Evolutionary conservation across 2,888 invertebrate species (phyloP), one percentile per base, ranked within the genome.

Genomic region (Gymnocheta viridis): DNA sequence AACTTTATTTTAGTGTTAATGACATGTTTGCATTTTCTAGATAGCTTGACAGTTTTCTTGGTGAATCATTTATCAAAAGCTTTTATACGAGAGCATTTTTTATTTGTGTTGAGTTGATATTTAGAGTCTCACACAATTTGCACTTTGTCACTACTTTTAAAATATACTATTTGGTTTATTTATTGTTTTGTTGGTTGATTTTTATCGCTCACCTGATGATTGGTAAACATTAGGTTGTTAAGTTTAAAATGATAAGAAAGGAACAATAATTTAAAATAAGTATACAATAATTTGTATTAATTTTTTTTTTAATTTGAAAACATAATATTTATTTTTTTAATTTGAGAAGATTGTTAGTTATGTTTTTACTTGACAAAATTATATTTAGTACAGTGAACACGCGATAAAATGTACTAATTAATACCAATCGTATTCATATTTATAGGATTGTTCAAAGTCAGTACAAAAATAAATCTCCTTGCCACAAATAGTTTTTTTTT

Each of bases 151-250:
- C 24, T 44, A 47, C 17, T 56, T 58, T 49, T 35, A 3, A 41
- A n/a, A 17, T 24, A 49, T 10, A 66, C 41, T 19, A 35, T 76
- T 54, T 54, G 4, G 1, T 47, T 67, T 47, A 47, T 56, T 66
- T 56, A 29, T 29, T 58, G 22, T 58, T 76, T 47, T 47, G 7
- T 47, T 35, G n/a, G 17, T 35, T 66, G 9, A 38, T 9, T 58
- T 38, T 56, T 67, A 77, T 67, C 56, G 19, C n/a, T 14, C 58
- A 69, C 49, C 58, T 60, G 27, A 60, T 67, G 12, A 76, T 56
- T 66, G 35, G 32, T 47, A 35, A n/a, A 58, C 14, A 67, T 14
- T 77, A 9, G 17, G 32, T 56, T 47, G 66, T 54, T 12, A 77
- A 67, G 29, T 56, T 38, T 17, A 24, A 62, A 49, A 38, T 38